Evolutionary conservation across 2,888 invertebrate genomes (phyloP), one percentile per base, ranked within the genome.

Genomic region (Epinotia demarniana): DNA sequence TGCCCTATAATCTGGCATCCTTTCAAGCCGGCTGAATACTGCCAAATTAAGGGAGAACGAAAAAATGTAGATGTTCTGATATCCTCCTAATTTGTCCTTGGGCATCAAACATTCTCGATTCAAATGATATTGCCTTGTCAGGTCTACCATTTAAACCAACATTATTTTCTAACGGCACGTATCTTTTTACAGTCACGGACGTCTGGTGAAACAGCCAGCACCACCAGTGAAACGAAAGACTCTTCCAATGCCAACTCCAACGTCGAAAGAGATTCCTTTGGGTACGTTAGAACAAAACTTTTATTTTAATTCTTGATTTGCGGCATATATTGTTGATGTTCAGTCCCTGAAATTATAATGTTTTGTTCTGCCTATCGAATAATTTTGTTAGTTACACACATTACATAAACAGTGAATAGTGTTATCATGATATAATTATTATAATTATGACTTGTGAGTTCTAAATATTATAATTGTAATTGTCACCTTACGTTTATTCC

Each of bases 201-300:
- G 76, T 90, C 91, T 3, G 92, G 93, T n/a, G 92, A 92, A 77
- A 79, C 90, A 6, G 85, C 86, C 63, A 88, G 82, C 57, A 80
- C 87, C 13, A 83, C 87, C 27, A 86, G 83, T 78, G 92, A 92
- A 79, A 85, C 88, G 0, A 92, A 83, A 78, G 91, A 83, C 77
- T 83, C 88, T 4, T 82, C 87, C 1, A 90, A 84, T 75, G 81
- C 87, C 72, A 85, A 79, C 57, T 79, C 84, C 64, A 93, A 91
- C 58, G 88, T 86, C 70, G 93, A 93, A 83, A 89, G 93, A 87
- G 93, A 93, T 84, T 86, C 92, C 5, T 92, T 91, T 77, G 93
- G 93, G 93, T 93, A 78, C 89, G 91, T 86, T 77, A n/a, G 23
- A n/a, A 46, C 27, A 46, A 16, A 13, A 4, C 5, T 0, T 39